A percentile compares a stretch with the other conserved stretches of the same genome.
phyloP scores from a whole-genome alignment of 2,797 vertebrate species.

The Hydrolagus colliei region DNA sequence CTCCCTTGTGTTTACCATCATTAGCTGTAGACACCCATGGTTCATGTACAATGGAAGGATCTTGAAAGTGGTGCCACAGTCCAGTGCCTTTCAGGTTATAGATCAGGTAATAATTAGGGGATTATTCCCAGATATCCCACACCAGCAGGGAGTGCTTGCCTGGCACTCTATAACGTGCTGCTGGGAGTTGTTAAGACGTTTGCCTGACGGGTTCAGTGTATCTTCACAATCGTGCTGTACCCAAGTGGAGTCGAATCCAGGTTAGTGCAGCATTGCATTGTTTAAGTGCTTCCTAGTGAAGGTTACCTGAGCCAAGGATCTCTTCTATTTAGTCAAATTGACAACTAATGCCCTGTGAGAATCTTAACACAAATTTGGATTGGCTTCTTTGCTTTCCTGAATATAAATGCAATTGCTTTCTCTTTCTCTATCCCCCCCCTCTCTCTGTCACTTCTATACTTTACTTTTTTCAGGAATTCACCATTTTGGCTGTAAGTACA shows the following conservation, averaged over 20 bases:
- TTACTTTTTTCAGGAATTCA: constrained; percentile 88
- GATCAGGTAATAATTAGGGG: neutral
- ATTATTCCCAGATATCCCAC: neutral
- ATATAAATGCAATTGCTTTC: constrained; percentile 28
- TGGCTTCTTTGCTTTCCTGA: constrained; percentile 26
- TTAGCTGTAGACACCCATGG: neutral
- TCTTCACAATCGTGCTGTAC: neutral
- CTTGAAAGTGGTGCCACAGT: neutral
- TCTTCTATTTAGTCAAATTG: neutral
- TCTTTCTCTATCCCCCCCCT: neutral
- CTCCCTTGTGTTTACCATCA: neutral
- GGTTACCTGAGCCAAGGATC: neutral
- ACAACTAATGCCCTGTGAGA: neutral
- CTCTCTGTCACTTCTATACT: constrained; percentile 37
- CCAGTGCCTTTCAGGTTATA: neutral
- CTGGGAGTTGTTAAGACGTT: neutral
- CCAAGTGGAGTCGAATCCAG: neutral
- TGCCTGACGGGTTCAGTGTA: neutral
- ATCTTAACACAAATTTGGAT: constrained; percentile 4
- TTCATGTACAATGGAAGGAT: no score
- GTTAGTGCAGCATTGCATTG: no score
- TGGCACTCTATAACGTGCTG: neutral
- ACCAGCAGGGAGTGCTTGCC: neutral
- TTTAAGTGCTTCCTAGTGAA: neutral
- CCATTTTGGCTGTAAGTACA: constrained; percentile 95